Base-by-base conservation (phyloP, 2,888 invertebrate genomes). In the Phalera bucephala region DNA sequence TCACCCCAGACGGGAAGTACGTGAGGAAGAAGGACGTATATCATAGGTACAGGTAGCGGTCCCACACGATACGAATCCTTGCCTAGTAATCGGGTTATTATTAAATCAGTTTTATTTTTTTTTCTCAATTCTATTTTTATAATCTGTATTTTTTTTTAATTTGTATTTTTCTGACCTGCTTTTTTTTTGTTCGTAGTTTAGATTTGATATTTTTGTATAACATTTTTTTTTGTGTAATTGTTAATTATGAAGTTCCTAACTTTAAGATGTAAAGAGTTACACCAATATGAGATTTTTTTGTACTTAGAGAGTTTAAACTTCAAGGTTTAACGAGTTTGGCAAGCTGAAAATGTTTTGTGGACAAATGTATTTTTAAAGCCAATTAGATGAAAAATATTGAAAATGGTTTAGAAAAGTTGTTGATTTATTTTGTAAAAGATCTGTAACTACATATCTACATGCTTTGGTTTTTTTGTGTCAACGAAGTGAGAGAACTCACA, bases 1-100 rank as follows among this genome's bases (percentile, higher is more conserved):
- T 85, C 61, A 89, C 89, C 1, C 80, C 83, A 1, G 89, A 89
- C 37, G 89, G 89, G 48, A 88, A 89, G 65, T 90, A 90, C 46
- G 88, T 88, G 2, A 66, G 89, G 29, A 79, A 84, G 52, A 89
- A 89, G 53, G 89, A 89, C 48, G 79, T 84, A 6, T 89, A 89
- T 43, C 83, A 87, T 46, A 68, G 86, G 45, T 88, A 89, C 51
- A 87, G 86, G 71, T 88, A 89, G 80, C 79, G 52, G 29, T 10
- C 13, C 29, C 10, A 36, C 8, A 32, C 31, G 12, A 39, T 51
- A 32, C 40, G 26, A 33, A 37, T 40, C n/a, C n/a, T n/a, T n/a
- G n/a, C n/a, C n/a, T n/a, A n/a, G n/a, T n/a, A n/a, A n/a, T n/a
- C n/a, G n/a, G n/a, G n/a, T n/a, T n/a, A n/a, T n/a, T n/a, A n/a